Conservation (phyloP, 2,888 invertebrate species). For the Ophioninae sp. region DNA sequence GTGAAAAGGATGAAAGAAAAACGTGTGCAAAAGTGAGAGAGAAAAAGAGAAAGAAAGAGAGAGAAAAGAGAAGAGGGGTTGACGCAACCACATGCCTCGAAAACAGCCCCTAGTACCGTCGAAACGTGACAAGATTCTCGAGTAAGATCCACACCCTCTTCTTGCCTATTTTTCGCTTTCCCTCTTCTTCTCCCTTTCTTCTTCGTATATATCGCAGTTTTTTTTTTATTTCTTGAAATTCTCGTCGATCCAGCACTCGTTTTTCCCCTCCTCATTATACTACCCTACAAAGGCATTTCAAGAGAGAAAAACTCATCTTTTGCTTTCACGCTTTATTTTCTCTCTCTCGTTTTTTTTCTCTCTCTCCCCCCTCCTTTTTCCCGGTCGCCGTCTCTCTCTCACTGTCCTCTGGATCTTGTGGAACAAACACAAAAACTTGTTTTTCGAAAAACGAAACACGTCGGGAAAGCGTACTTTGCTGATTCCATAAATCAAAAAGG, state of each 20-base stretch:
- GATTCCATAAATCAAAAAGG: constrained; percentile 25
- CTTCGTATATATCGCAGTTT: not conserved
- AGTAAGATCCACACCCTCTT: constrained; percentile 64
- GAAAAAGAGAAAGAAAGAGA: constrained; percentile 58
- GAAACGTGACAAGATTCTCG: constrained; percentile 75
- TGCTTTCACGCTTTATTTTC: not conserved
- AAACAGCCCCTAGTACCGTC: constrained; percentile 71
- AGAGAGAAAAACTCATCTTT: constrained; percentile 2
- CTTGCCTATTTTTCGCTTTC: constrained; percentile 24
- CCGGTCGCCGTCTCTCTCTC: not conserved
- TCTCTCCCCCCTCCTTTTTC: not conserved
- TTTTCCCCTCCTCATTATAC: constrained; percentile 41
- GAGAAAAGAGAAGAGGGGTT: constrained; percentile 53
- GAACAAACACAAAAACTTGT: constrained; percentile 42
- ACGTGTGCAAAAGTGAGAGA: not conserved
- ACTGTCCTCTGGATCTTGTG: constrained; percentile 3
- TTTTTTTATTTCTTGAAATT: constrained; percentile 14
- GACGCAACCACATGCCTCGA: constrained; percentile 74
- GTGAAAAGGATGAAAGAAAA: constrained; percentile 23
- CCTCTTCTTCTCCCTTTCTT: constrained; percentile 7
- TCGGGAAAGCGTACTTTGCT: constrained; percentile 27
- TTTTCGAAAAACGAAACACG: constrained; percentile 38
- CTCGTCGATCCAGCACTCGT: constrained; percentile 29
- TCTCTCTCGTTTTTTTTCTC: not conserved
- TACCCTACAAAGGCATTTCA: constrained; percentile 44